Conservation (phyloP, 2,113 vertebrate species). For the rat (Rattus norvegicus) region GRCr8 NC_086021.1:42798001-42798500, state of each 20-base stretch:
- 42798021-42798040: neutral
- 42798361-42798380: neutral
- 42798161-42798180: conserved; percentile 61
- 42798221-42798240: conserved; percentile 15
- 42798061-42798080: neutral
- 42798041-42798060: neutral
- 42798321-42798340: neutral
- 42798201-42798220: conserved; percentile 43
- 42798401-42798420: conserved; percentile 10
- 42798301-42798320: neutral
- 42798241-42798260: neutral
- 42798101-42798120: conserved; percentile 28
- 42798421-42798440: neutral
- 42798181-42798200: conserved; percentile 61
- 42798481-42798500: neutral
- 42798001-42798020: neutral
- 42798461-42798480: neutral
- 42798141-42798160: conserved; percentile 19
- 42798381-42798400: conserved; percentile 31
- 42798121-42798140: neutral
- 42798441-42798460: conserved; percentile 23
- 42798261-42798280: conserved; percentile 22
- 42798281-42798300: conserved; percentile 1
- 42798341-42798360: neutral
- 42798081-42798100: neutral